phyloP scores from a whole-genome alignment of 2,797 vertebrate species.

The Lepidocolaptes lacrymiger region DNA sequence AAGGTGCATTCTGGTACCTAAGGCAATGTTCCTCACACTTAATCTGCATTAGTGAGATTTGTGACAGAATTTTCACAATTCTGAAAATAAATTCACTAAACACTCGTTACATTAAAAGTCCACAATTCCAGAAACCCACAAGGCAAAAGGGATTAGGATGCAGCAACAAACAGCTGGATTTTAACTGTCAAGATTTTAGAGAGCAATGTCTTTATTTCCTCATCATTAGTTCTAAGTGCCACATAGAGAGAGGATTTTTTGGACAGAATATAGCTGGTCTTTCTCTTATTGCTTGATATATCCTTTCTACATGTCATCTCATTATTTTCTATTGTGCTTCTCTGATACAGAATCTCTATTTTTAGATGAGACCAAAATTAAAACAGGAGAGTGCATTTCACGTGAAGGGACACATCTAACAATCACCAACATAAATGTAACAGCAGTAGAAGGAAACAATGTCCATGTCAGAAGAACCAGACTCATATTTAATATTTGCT shows the following conservation, averaged over 20 bases:
- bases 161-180: background rate
- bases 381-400: background rate
- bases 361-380: background rate
- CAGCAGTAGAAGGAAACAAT: background rate
- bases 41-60: background rate
- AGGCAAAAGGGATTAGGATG: background rate
- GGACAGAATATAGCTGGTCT: background rate
- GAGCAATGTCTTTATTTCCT: background rate
- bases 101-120: background rate
- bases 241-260: background rate
- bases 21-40: background rate
- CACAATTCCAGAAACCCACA: background rate
- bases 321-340: background rate
- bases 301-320: background rate
- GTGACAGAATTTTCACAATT: background rate
- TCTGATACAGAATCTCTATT: background rate
- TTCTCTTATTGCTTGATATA: background rate
- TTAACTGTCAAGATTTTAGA: background rate
- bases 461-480: background rate
- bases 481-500: background rate
- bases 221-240: background rate
- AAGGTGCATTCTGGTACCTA: background rate
- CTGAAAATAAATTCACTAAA: background rate
- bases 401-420: accelerated
- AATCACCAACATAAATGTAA: background rate